Evolutionary conservation across 2,113 vertebrate genomes (phyloP).

Genomic region (Octodon degus): DNA sequence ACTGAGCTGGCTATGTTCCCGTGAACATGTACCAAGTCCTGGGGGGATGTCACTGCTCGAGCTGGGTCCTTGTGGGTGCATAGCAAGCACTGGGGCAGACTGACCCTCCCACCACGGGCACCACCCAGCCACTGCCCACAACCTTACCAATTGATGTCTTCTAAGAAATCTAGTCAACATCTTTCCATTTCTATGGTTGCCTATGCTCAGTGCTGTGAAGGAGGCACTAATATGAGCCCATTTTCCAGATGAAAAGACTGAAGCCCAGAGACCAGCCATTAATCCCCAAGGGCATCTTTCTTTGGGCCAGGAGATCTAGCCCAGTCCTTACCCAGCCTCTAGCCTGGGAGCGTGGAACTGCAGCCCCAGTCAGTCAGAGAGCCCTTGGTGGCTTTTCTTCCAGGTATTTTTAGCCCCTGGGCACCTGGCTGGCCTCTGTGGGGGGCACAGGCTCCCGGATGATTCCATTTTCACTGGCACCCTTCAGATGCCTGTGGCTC

Average conservation of each 20-base stretch:
- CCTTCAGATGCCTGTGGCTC: conserved; percentile 57
- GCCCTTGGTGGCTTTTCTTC: not conserved
- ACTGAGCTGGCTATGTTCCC: not conserved
- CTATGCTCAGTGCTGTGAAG: not conserved
- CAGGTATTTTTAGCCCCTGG: conserved; percentile 76
- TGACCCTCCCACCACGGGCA: rapidly evolving
- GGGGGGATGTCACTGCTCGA: not conserved
- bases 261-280: not conserved
- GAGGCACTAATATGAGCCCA: not conserved
- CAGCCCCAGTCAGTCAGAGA: not conserved
- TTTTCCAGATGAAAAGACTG: conserved; percentile 33
- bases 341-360: not conserved
- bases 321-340: too few species aligned
- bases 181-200: not conserved
- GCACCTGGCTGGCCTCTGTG: not conserved
- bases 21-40: rapidly evolving
- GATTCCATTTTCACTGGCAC: conserved; percentile 41
- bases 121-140: not conserved
- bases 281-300: too few species aligned
- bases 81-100: not conserved
- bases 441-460: not conserved
- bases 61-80: not conserved
- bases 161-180: not conserved
- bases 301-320: not conserved
- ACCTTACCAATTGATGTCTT: not conserved